phyloP scores from a whole-genome alignment of 2,888 invertebrate genomes.

The Cyclophora punctaria region DNA sequence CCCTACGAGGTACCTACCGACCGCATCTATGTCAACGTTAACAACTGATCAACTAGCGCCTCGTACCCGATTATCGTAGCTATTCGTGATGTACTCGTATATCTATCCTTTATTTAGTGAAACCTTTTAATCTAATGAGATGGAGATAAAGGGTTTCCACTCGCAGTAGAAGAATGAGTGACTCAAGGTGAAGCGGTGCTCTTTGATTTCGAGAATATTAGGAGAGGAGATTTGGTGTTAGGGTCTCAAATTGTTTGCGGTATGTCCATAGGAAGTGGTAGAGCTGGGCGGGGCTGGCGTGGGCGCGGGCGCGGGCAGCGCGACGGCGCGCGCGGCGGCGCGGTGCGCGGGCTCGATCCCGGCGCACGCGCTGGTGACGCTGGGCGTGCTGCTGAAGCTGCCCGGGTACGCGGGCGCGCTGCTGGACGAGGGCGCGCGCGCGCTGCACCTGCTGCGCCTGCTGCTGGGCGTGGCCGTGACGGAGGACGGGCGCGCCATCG shows the following conservation, averaged over 20 bases:
- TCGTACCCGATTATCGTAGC: no score
- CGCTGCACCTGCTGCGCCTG: slow-evolving; percentile 88
- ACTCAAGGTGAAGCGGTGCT: no score
- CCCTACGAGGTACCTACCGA: slow-evolving; percentile 73
- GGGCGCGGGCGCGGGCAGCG: slow-evolving; percentile 46
- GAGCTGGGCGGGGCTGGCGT: slow-evolving; percentile 41
- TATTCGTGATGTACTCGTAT: no score
- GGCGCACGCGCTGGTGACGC: slow-evolving; percentile 92
- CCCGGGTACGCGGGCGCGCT: slow-evolving; percentile 94
- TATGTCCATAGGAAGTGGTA: slow-evolving; percentile 44
- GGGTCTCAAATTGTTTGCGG: neutral
- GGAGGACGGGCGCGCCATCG: slow-evolving; percentile 86
- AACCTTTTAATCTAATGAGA: no score
- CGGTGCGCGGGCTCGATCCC: slow-evolving; percentile 74
- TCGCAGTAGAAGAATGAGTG: no score
- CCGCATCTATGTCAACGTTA: neutral
- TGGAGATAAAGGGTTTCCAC: no score
- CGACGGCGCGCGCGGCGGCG: slow-evolving; percentile 30
- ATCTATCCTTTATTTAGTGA: no score
- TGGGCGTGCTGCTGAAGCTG: slow-evolving; percentile 90
- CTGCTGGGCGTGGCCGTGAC: slow-evolving; percentile 94
- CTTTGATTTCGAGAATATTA: no score
- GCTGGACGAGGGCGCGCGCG: slow-evolving; percentile 87
- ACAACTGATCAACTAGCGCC: neutral
- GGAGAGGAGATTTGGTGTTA: no score